phyloP scores from a whole-genome alignment of 2,797 vertebrate genomes.

The Lates japonicus region DNA sequence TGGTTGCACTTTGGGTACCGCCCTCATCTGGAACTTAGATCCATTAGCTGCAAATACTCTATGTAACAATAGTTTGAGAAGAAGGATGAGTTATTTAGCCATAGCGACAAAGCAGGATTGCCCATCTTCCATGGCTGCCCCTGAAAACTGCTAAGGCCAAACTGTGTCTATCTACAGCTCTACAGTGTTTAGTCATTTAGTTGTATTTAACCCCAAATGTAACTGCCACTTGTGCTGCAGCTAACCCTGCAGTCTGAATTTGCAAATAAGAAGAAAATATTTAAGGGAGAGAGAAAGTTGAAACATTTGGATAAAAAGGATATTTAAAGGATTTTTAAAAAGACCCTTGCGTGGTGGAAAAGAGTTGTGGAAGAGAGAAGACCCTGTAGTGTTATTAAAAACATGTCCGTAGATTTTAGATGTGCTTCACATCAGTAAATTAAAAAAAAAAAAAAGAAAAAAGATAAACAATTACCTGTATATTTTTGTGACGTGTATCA shows the following conservation, averaged over 20 bases:
- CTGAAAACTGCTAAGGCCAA: conserved; percentile 68
- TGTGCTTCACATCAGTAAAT: conserved; percentile 99
- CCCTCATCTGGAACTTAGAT: conserved; percentile 66
- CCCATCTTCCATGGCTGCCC: conserved; percentile 69
- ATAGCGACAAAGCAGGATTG: conserved; percentile 46
- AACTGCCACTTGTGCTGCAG: conserved; percentile 91
- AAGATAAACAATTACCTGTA: conserved; percentile 93
- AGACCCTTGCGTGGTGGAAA: conserved; percentile 81
- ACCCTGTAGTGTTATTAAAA: conserved; percentile 94
- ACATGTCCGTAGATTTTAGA: conserved; percentile 99
- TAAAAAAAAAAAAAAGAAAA: conserved; percentile 64
- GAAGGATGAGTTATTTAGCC: conserved; percentile 53
- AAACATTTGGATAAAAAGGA: conserved; percentile 68
- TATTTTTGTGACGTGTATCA: conserved; percentile 99
- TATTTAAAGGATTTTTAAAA: conserved; percentile 46
- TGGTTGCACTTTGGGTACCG: conserved; percentile 64
- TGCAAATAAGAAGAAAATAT: conserved; percentile 86
- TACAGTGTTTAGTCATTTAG: conserved; percentile 82
- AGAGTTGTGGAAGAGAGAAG: conserved; percentile 90
- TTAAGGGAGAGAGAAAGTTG: conserved; percentile 80
- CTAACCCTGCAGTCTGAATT: conserved; percentile 88
- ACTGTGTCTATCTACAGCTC: conserved; percentile 70
- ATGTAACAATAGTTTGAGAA: conserved; percentile 76
- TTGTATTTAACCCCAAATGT: conserved; percentile 92
- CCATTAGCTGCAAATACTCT: conserved; percentile 61